Evolutionary conservation across 2,113 vertebrate genomes (phyloP), one percentile per base, ranked within the genome.

Genomic region (Merops nubicus): DNA sequence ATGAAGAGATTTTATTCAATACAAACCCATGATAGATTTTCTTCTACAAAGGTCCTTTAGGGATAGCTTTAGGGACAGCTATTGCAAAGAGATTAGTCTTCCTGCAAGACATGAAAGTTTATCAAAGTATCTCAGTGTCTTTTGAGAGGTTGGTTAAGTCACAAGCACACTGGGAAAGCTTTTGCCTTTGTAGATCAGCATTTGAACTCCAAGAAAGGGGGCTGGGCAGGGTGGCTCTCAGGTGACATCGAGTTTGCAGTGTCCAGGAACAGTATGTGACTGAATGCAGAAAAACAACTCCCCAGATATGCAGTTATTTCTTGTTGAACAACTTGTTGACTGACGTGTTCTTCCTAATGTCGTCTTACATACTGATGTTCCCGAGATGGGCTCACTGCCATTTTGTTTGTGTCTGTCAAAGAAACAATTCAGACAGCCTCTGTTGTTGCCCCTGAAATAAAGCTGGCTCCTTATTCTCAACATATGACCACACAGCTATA

Each of bases 251-350:
- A 34, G 9, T 11, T 34, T 59, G 69, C 17, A 25, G 29, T 12
- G 21, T 6, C 42, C 3, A 3, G 57, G 11, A 70, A 5, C 9
- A 42, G 19, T 0, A 0, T 0, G 2, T 0, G 1, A 42, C 21
- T 74, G 33, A 73, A 94, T 21, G 23, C 81, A 89, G 40, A 43
- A 81, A 85, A 88, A 20, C 25, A 5, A 11, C 5, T 84, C 17
- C 51, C 29, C 20, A 86, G 40, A 51, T 47, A 29, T 2, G 15
- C 3, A 34, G 47, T 29, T n/a, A 64, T 73, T 79, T 48, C 53
- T 16, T n/a, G 31, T 56, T 56, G 54, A 56, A 26, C 48, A 56
- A 18, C 10, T 25, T 51, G 4, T 5, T 53, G 26, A 40, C 34
- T 40, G 23, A 18, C 36, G 9, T 48, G 18, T 4, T 67, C 51